Evolutionary conservation across 2,888 invertebrate species (phyloP).

Genomic region (Cartodere bifasciata): DNA sequence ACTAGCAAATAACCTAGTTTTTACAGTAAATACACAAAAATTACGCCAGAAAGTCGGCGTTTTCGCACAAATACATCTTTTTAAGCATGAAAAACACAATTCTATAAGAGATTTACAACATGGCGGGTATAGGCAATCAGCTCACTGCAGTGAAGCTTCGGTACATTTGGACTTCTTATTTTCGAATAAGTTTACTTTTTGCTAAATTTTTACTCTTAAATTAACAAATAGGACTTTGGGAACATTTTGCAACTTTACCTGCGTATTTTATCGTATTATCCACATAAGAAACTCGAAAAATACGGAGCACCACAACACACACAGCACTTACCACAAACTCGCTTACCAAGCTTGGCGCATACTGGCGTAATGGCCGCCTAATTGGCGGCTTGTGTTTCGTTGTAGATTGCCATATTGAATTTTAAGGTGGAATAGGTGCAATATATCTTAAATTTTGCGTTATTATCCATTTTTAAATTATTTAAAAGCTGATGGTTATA

Average conservation of each 20-base stretch:
- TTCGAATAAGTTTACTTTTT: background rate
- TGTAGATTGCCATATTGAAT: background rate
- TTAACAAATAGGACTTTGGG: slow-evolving; percentile 6
- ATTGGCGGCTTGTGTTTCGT: slow-evolving; percentile 4
- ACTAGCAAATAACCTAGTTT: slow-evolving; percentile 33
- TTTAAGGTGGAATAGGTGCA: too few relatives aligned
- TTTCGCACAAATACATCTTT: slow-evolving; percentile 19
- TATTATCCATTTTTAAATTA: too few relatives aligned
- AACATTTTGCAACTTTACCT: slow-evolving; percentile 30
- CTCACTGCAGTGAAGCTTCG: slow-evolving; percentile 32
- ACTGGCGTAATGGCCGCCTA: slow-evolving; percentile 34
- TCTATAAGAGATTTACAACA: slow-evolving; percentile 48
- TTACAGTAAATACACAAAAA: slow-evolving; percentile 36
- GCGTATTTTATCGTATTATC: slow-evolving; percentile 34
- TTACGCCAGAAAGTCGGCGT: slow-evolving; percentile 25
- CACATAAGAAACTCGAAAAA: slow-evolving; percentile 37
- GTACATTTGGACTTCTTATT: slow-evolving; percentile 25
- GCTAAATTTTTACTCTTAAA: slow-evolving; percentile 1
- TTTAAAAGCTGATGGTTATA: too few relatives aligned
- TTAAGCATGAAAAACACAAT: slow-evolving; percentile 22
- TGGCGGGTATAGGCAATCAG: slow-evolving; percentile 46
- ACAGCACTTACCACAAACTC: slow-evolving; percentile 36
- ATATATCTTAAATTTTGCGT: too few relatives aligned
- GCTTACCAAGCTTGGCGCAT: slow-evolving; percentile 35
- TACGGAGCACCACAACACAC: slow-evolving; percentile 37